Evolutionary conservation across 2,797 vertebrate genomes (phyloP), one percentile per base, ranked within the genome.

Genomic region (Columba guinea): DNA sequence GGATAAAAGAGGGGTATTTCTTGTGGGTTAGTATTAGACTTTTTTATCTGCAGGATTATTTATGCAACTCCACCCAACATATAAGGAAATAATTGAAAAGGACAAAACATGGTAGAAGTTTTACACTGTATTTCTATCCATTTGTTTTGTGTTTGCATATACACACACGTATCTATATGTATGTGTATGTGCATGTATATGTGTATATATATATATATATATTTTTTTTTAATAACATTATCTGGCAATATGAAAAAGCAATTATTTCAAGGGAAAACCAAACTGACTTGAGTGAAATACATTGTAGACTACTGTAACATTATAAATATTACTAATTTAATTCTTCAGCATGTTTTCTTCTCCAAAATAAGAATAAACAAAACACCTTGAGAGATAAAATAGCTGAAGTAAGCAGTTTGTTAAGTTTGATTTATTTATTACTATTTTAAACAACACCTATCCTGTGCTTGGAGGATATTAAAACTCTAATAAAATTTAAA

Each of bases 381-480:
- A 60, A 39, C 3, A 22, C 6, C 9, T 65, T 73, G 75, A 55
- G 7, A 49, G 5, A 17, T 51, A 73, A 71, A 93, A 48, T 4
- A 46, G 51, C 35, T 37, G 49, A 86, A 74, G 16, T 11, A 70
- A 80, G 18, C 5, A 58, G 39, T 49, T 65, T 58, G 5, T 90
- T 75, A 71, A 16, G 30, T 76, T 79, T 93, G 21, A 75, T 89
- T 67, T 53, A 74, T 73, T 90, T 89, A 64, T 87, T 89, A 90
- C 23, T 79, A 39, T 89, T 90, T 93, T 77, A 77, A 85, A 58
- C 22, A 62, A 15, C 9, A 62, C 12, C n/a, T 49, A 17, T 35
- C 8, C 17, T 84, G 5, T 48, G 14, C 4, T 80, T 78, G 49
- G 10, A 87, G 19, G 6, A 69, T 5, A 60, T 68, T 83, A 88